Evolutionary conservation across 2,113 vertebrate genomes (phyloP), one percentile per base, ranked within the genome.

Genomic region (Festucalex cinctus): DNA sequence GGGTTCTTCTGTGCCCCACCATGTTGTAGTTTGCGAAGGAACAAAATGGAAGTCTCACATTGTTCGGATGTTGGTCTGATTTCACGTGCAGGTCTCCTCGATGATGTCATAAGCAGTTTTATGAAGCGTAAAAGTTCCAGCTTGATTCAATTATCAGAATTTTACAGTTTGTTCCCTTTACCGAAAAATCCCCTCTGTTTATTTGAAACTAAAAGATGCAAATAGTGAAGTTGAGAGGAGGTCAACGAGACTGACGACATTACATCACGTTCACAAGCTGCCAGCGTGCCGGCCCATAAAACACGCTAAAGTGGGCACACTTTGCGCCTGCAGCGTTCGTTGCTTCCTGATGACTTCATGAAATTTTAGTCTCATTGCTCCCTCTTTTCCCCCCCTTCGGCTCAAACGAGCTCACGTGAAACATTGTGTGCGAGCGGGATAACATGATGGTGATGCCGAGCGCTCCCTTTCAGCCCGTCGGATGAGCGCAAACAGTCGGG

Each of bases 281-380:
- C 9, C 43, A 62, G 63, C 73, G 61, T 13, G 70, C 13, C 35
- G 22, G 62, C 51, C 39, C 36, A 65, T 48, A 72, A 73, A n/a
- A 66, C 57, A 76, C n/a, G 35, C 61, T 62, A 66, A 77, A 69
- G 46, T 64, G 64, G 48, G 12, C 67, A 53, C 70, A 53, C 53
- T 22, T 0, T 13, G 35, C 69, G 58, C 79, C 70, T 69, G 51
- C 6, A 77, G 79, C 66, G 24, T 43, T 19, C 66, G 24, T 43
- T 19, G 64, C 24, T 65, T 75, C 57, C 65, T 51, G 63, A 75
- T 79, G 73, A 83, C 67, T 70, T 80, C 71, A 71, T 48, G 51
- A 63, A n/a, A 62, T 75, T 81, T 73, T 62, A 35, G 58, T 78
- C 69, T 76, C 65, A 71, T 70, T 12, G 13, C 60, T 68, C 70